These are phyloP conservation scores for Osmerus mordax DNA, from an alignment of 2,113 vertebrate species.

Conservation along the genomic window DNA sequence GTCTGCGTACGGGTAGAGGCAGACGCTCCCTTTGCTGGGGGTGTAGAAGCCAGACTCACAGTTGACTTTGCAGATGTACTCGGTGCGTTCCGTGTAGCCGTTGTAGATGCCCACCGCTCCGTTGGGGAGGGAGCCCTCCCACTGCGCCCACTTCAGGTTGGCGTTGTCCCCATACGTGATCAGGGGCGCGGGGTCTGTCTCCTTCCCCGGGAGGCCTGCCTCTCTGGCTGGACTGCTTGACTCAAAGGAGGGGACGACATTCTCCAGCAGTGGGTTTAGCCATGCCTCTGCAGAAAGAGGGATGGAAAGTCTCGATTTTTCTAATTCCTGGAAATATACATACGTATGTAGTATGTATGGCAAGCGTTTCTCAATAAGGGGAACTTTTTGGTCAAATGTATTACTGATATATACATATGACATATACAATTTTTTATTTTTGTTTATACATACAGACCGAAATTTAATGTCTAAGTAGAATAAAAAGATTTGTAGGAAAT, in stretches of 20 bases:
- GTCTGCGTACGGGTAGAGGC: conserved; percentile 44
- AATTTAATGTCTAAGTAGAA: neutral
- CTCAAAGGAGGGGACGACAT: conserved; percentile 53
- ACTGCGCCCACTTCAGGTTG: conserved; percentile 49
- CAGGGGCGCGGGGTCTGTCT: neutral
- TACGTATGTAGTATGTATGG: neutral
- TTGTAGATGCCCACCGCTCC: conserved; percentile 49
- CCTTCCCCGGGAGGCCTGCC: conserved; percentile 2
- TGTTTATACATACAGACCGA: neutral
- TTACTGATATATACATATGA: neutral
- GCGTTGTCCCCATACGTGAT: conserved; percentile 19
- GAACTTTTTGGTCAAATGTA: no score
- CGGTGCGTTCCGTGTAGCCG: conserved; percentile 35
- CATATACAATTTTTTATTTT: no score
- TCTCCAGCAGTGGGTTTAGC: conserved; percentile 49
- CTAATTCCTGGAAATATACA: neutral
- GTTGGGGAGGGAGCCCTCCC: conserved; percentile 39
- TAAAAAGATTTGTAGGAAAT: neutral
- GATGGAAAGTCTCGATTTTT: neutral
- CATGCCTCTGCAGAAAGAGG: conserved; percentile 36
- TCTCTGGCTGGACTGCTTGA: conserved; percentile 7
- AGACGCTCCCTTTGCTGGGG: conserved; percentile 39
- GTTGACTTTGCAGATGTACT: conserved; percentile 46
- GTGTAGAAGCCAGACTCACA: conserved; percentile 51
- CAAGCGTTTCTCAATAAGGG: neutral